Base-by-base conservation (phyloP, 1,140 invertebrate genomes). In the Temnothorax longispinosus region DNA sequence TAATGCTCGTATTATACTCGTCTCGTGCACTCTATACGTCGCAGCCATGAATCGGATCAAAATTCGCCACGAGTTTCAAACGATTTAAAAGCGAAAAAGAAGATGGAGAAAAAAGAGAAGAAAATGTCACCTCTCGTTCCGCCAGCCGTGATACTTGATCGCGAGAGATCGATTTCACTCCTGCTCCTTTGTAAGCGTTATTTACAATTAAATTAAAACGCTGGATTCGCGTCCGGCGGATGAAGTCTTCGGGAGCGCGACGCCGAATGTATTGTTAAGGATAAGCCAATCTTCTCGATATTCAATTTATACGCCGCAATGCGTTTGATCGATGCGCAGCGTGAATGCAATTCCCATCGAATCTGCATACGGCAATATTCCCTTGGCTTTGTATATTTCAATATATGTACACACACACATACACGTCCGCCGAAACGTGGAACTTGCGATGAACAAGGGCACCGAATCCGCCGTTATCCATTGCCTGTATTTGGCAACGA, bases 201-300 rank as follows among this genome's bases (percentile, higher is more conserved):
- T 90, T 89, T 90, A 89, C 78, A 90, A 90, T 78, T 84, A 90
- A 90, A 90, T 90, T 89, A 89, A 90, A 90, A 89, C 86, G 75
- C 27, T 69, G 75, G 72, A 60, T 72, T 60, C 80, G 69, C 15
- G 8, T 44, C 3, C 44, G 13, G 54, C 47, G n/a, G 18, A n/a
- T 8, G 67, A 52, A 54, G 72, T 89, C 88, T 87, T 86, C 75
- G 52, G 85, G 69, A 47, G 38, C 58, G 76, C 58, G 32, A 52
- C 54, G 52, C 13, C 32, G 27, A 75, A 21, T 75, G 89, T 91
- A 91, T 91, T 90, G 90, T 91, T 90, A 91, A 91, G 89, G 90
- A 89, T 91, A 91, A 91, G 90, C 90, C 87, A 89, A 89, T 91
- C 89, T 90, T 89, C 89, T 91, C 90, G 90, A 91, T 91, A 91